Base-by-base conservation (phyloP, 1,140 invertebrate species). In the Acromyrmex heyeri region DNA sequence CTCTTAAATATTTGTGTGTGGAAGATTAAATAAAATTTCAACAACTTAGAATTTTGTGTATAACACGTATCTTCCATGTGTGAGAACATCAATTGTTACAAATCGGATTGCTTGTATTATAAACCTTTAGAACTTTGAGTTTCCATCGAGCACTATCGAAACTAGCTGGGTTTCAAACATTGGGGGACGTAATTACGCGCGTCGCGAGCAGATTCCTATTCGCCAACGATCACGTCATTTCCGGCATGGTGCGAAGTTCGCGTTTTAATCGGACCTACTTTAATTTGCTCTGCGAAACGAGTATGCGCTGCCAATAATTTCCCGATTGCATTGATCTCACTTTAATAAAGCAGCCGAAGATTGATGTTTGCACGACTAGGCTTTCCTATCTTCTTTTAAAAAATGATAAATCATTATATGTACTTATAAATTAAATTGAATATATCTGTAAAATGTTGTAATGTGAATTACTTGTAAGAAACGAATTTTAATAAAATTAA, bases 251-350 rank as follows among this genome's bases (percentile, higher is more conserved):
- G 38, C 21, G 30, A 44, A 70, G 14, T 8, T 57, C 50, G 65
- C 78, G 69, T 83, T 83, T 83, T 83, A 61, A 83, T 83, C 69
- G 69, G 44, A 83, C 79, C 69, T 82, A 59, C 67, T 83, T 83
- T 83, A 83, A 83, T 83, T 83, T 73, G 55, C 44, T 62, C 69
- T 24, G 55, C 79, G 69, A 75, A 75, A 83, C 79, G 69, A 75
- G 69, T 83, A 27, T 83, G 79, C 79, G 69, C 79, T 83, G 69
- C 69, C 69, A 75, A 73, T 75, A 83, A 75, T 75, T 48, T 75
- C 8, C 55, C 69, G 69, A 83, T 83, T 75, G 55, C 79, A 50
- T 83, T 83, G 38, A 83, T 83, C 55, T 75, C 38, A 38, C 55
- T 83, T 83, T 73, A 83, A 83, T 73, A 83, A 83, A 83, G 38